Conservation (phyloP, 2,888 invertebrate species). For the Copidosoma aretas region DNA sequence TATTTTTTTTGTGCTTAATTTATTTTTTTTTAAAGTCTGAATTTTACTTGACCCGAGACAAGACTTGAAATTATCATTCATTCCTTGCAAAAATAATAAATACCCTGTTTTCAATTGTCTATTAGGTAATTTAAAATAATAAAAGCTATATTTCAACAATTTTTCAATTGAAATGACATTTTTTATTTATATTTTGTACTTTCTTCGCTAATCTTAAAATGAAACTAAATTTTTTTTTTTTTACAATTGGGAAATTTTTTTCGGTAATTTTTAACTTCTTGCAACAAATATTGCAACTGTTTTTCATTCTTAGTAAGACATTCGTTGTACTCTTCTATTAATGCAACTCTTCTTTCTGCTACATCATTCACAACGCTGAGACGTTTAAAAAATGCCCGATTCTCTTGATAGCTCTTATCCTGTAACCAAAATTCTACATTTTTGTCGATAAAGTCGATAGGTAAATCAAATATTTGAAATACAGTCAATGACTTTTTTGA, state of each 20-base stretch:
- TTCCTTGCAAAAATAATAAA: too few species aligned
- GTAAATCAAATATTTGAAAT: conserved; percentile 2
- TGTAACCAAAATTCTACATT: neutral
- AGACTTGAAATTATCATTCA: too few species aligned
- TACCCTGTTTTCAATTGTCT: too few species aligned
- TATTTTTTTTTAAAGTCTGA: too few species aligned
- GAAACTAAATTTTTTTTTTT: conserved; percentile 48
- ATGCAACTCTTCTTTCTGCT: conserved; percentile 35
- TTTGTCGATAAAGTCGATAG: neutral
- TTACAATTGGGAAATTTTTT: conserved; percentile 18
- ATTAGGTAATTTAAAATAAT: conserved; percentile 68
- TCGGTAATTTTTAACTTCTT: conserved; percentile 29
- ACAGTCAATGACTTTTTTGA: neutral
- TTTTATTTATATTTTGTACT: neutral
- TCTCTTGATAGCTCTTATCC: neutral
- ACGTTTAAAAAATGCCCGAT: conserved; percentile 20
- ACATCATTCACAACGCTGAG: conserved; percentile 29
- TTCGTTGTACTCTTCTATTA: conserved; percentile 30
- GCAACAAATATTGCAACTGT: conserved; percentile 33
- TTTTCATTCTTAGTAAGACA: conserved; percentile 28
- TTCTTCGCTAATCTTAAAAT: conserved; percentile 46
- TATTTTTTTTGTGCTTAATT: too few species aligned
- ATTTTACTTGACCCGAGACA: too few species aligned
- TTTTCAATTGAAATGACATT: conserved; percentile 11
- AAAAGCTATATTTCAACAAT: conserved; percentile 56